phyloP scores from a whole-genome alignment of 2,113 vertebrate genomes.

The Lathamus discolor region DNA sequence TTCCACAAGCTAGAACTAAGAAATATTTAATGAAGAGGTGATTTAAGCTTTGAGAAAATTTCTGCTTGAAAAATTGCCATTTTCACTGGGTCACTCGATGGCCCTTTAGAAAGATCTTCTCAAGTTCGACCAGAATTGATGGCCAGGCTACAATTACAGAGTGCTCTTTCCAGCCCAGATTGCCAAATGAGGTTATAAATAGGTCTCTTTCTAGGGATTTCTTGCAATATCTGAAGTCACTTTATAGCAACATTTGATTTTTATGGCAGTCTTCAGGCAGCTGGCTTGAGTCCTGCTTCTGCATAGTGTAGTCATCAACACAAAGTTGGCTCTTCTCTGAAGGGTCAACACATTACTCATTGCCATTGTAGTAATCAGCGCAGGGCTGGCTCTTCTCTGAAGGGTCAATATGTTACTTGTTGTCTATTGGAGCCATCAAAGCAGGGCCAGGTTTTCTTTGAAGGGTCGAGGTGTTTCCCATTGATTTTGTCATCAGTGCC shows the following conservation, averaged over 20 bases:
- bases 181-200: not conserved
- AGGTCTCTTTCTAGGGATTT: not conserved
- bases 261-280: not conserved
- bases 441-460: not conserved
- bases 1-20: not conserved
- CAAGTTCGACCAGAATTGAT: not conserved
- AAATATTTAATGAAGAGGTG: not conserved
- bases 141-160: not conserved
- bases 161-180: not conserved
- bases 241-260: not conserved
- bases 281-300: not conserved
- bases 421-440: not conserved
- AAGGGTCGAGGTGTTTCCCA: not conserved
- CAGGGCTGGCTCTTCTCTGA: not conserved
- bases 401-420: not conserved
- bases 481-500: not conserved
- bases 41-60: not conserved
- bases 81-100: not conserved
- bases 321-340: not conserved
- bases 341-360: not conserved
- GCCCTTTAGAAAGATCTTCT: not conserved
- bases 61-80: not conserved
- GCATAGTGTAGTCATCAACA: rapidly evolving
- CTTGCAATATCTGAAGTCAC: not conserved
- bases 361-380: too few species aligned